Percentiles rank a stretch among this genome's conserved stretches.
Conservation (phyloP, 2,888 invertebrate species). For the Bellardia pandia region DNA sequence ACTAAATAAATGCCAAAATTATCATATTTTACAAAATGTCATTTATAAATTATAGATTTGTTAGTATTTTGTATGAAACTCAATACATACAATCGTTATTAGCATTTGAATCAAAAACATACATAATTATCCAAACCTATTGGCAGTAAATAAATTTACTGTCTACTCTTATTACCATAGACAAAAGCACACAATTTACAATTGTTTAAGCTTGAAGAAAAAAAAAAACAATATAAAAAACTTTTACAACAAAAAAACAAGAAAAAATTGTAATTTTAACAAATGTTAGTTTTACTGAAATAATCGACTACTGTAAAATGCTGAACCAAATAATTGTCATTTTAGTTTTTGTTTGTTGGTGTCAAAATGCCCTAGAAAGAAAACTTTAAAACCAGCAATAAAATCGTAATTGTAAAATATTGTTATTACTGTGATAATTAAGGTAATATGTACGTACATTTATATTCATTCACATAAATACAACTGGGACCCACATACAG, state of each 20-base stretch:
- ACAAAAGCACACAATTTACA: not conserved
- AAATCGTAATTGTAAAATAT: conserved; percentile 60
- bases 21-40: conserved; percentile 19
- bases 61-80: not conserved
- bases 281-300: conserved; percentile 14
- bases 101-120: not conserved
- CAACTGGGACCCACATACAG: not conserved
- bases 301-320: conserved; percentile 43
- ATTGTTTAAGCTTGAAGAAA: not conserved
- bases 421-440: conserved; percentile 46
- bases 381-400: conserved; percentile 37
- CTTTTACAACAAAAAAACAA: not conserved
- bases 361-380: conserved; percentile 47
- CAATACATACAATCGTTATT: not conserved
- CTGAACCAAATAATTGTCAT: conserved; percentile 46
- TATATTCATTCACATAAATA: not conserved
- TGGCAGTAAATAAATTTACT: conserved; percentile 15
- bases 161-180: not conserved
- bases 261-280: not conserved
- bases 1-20: not conserved
- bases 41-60: not conserved
- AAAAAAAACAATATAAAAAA: not conserved
- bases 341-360: conserved; percentile 44
- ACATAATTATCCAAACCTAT: conserved; percentile 1
- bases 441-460: not conserved